phyloP scores from a whole-genome alignment of 1,140 invertebrate species.

The Conus ventricosus region DNA sequence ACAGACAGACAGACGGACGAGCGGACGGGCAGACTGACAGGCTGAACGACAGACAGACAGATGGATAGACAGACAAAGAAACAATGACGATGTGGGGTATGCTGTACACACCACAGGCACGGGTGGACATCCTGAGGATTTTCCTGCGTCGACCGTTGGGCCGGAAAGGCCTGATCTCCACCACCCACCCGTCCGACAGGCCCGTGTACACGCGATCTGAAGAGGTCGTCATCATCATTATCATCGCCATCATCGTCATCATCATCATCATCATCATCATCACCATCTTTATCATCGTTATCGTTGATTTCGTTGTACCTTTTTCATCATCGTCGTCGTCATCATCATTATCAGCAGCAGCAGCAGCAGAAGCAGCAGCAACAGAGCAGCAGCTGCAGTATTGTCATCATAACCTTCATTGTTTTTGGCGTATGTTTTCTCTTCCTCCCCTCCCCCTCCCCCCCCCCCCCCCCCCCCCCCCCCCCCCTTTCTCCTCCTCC shows the following conservation, averaged over 20 bases:
- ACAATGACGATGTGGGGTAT: not conserved
- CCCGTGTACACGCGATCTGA: not conserved
- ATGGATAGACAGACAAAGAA: not conserved
- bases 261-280: not conserved
- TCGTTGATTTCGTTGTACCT: not conserved
- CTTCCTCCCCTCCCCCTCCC: too few relatives aligned
- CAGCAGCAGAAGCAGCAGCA: too few relatives aligned
- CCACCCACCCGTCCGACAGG: not conserved
- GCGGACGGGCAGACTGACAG: not conserved
- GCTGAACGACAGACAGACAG: not conserved
- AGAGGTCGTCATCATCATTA: not conserved
- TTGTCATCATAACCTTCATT: too few relatives aligned
- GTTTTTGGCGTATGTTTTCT: too few relatives aligned
- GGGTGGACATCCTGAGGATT: constrained; percentile 17
- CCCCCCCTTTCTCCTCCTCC: too few relatives aligned
- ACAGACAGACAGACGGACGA: not conserved
- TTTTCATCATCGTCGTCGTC: too few relatives aligned
- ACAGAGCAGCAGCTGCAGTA: too few relatives aligned
- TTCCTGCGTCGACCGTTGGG: constrained; percentile 41
- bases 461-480: too few relatives aligned
- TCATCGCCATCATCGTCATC: constrained; percentile 7
- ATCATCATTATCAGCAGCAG: too few relatives aligned
- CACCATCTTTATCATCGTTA: not conserved
- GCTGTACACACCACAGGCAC: not conserved
- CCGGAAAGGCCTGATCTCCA: not conserved